Conservation (phyloP, 2,113 vertebrate species). For the Centrocercus urophasianus region DNA sequence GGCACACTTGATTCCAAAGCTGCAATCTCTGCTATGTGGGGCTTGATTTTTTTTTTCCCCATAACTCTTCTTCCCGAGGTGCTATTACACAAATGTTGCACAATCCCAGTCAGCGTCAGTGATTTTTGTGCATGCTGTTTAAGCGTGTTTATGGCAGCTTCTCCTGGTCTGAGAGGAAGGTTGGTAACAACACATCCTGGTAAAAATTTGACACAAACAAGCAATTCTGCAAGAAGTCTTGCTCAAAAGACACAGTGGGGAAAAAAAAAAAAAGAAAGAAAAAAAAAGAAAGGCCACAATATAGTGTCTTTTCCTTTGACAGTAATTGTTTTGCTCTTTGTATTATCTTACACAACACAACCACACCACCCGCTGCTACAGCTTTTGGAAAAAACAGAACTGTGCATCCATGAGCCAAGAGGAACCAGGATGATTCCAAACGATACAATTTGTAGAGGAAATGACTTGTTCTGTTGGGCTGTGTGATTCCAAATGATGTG, state of each 20-base stretch:
- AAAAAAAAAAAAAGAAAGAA: neutral
- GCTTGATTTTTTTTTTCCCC: neutral
- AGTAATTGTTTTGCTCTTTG: slow-evolving; percentile 52
- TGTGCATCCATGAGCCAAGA: slow-evolving; percentile 31
- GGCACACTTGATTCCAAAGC: neutral
- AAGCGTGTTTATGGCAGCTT: neutral
- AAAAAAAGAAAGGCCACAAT: neutral
- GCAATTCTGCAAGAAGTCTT: slow-evolving; percentile 25
- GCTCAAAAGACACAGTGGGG: neutral
- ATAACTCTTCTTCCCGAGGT: neutral
- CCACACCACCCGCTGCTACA: slow-evolving; percentile 49
- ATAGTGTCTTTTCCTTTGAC: slow-evolving; percentile 23
- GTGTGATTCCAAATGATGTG: neutral
- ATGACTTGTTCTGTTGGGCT: neutral
- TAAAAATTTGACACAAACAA: slow-evolving; percentile 27
- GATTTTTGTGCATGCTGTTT: neutral
- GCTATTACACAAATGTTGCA: neutral
- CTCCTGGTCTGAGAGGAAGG: neutral
- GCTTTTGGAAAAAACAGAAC: slow-evolving; percentile 31
- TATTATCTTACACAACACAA: slow-evolving; percentile 56
- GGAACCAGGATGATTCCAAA: slow-evolving; percentile 23
- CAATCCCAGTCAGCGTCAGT: neutral
- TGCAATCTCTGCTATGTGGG: neutral
- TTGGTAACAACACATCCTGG: neutral
- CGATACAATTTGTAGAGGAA: neutral